These are phyloP conservation scores for Callimorpha dominula DNA, from an alignment of 2,888 invertebrate species.

Conservation along the genomic window DNA sequence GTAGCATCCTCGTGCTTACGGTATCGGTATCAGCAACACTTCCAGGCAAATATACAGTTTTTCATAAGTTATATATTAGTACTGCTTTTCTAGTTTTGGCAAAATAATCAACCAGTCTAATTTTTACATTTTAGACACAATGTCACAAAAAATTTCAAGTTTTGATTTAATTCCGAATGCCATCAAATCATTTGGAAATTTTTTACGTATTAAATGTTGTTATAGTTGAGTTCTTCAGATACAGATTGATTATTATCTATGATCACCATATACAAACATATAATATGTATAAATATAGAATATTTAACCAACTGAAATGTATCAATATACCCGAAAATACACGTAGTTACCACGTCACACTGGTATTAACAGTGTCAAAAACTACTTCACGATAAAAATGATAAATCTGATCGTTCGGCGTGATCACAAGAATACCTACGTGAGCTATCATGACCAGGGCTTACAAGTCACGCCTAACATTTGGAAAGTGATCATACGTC, in stretches of 20 bases:
- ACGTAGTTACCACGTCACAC: slow-evolving; percentile 56
- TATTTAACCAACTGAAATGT: slow-evolving; percentile 4
- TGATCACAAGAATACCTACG: slow-evolving; percentile 59
- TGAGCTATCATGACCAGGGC: slow-evolving; percentile 51
- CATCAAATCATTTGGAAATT: too few relatives aligned
- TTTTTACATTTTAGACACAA: too few relatives aligned
- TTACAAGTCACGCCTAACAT: slow-evolving; percentile 59
- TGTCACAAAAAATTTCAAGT: too few relatives aligned
- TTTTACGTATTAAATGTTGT: background rate
- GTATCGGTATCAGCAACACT: background rate
- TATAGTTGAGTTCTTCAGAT: background rate
- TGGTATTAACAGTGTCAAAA: slow-evolving; percentile 66
- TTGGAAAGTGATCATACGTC: slow-evolving; percentile 39
- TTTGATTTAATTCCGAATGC: too few relatives aligned
- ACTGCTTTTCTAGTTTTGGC: background rate
- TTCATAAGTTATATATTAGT: background rate
- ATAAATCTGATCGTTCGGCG: slow-evolving; percentile 76
- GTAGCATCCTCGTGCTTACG: background rate
- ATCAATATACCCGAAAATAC: slow-evolving; percentile 20
- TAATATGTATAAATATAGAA: background rate
- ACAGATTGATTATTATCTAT: background rate
- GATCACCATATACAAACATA: background rate
- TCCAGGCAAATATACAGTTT: background rate
- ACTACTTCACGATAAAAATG: slow-evolving; percentile 64
- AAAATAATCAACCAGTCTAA: too few relatives aligned